Evolutionary conservation across 2,113 vertebrate genomes (phyloP), one percentile per base, ranked within the genome.

Genomic region (Pygoscelis antarcticus): DNA sequence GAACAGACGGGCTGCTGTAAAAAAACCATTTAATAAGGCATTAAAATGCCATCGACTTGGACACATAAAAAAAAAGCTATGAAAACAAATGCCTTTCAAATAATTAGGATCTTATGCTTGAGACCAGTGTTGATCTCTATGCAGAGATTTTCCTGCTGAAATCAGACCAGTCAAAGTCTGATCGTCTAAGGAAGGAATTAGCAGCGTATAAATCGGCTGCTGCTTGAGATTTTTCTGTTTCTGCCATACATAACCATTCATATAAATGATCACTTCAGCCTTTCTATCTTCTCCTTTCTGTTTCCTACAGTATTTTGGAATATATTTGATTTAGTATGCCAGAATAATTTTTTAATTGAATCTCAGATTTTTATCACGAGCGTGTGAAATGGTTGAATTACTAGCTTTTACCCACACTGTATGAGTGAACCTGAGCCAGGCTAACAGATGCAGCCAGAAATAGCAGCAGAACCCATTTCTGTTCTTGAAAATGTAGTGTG

Each of bases 61-160:
- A 98, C 98, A 98, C 97, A 95, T 95, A 62, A 91, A 98, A 96
- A 96, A 97, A 96, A 79, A 95, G 64, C 97, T 98, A 98, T 98
- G 98, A 98, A 98, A 98, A 98, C 97, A 98, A 98, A 98, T 98
- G 98, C 98, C 98, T 98, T 98, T 97, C 98, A 96, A 98, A 98
- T 98, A 98, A 98, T 98, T 98, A 98, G 98, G 98, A 98, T 98
- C 98, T 98, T 98, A 98, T 98, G 98, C 97, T 90, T 94, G 94
- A 94, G 97, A 94, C 89, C 93, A 90, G 97, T 93, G 96, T 92
- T 94, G 97, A 98, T 98, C 93, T 96, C 96, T 97, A 36, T 52
- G 96, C 96, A 96, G 97, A 92, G 97, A 91, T 97, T 98, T 96
- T 97, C 94, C 98, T 97, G 92, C 88, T 96, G 96, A 74, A 98